Evolutionary conservation across 2,888 invertebrate species (phyloP).

Genomic region (Lasioglossum calceatum): DNA sequence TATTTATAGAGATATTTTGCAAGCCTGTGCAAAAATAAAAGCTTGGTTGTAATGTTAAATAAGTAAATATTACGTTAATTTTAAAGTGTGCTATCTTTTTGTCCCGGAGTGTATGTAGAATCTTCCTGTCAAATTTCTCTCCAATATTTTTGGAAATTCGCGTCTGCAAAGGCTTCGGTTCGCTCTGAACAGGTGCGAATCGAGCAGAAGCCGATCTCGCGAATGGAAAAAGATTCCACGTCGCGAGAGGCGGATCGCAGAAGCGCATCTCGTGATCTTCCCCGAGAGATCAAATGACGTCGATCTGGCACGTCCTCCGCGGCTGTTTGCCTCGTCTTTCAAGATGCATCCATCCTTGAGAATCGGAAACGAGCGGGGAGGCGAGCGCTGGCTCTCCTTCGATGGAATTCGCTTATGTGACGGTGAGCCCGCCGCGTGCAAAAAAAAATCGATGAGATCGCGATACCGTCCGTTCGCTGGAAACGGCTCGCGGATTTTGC

Average conservation of each 20-base stretch:
- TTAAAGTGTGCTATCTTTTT: too few species aligned
- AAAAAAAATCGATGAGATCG: slow-evolving; percentile 71
- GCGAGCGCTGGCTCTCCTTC: slow-evolving; percentile 42
- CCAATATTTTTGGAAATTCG: too few species aligned
- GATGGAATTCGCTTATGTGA: slow-evolving; percentile 75
- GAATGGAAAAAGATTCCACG: background rate
- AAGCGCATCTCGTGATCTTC: slow-evolving; percentile 41
- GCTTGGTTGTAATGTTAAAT: too few species aligned
- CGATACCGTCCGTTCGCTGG: slow-evolving; percentile 57
- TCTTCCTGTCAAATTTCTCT: too few species aligned
- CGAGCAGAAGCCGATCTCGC: background rate
- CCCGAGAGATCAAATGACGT: slow-evolving; percentile 64
- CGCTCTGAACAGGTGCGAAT: too few species aligned
- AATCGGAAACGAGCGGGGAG: slow-evolving; percentile 66
- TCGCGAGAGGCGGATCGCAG: background rate
- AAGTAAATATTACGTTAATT: too few species aligned
- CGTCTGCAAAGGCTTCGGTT: too few species aligned
- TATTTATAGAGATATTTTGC: too few species aligned
- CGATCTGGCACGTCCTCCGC: slow-evolving; percentile 52
- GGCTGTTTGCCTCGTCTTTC: slow-evolving; percentile 59
- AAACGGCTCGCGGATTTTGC: slow-evolving; percentile 36
- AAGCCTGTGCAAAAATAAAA: too few species aligned
- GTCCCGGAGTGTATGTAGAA: too few species aligned
- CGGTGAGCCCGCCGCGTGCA: slow-evolving; percentile 30
- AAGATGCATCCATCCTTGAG: slow-evolving; percentile 46